A percentile compares a stretch with the other conserved stretches of the same genome.
phyloP scores from a whole-genome alignment of 2,888 invertebrate species.

The Bellardia pandia region DNA sequence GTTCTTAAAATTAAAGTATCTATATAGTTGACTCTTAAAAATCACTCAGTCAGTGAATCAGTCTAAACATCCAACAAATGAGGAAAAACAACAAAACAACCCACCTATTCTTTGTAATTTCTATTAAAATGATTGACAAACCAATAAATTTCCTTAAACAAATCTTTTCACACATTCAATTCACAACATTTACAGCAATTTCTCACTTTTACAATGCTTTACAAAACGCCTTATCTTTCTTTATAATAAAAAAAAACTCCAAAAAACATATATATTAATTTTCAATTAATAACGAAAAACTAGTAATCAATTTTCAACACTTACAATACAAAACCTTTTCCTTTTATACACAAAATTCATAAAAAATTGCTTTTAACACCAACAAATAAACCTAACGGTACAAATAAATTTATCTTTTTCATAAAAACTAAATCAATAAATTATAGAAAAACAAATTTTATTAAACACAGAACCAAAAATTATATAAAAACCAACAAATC shows the following conservation, averaged over 20 bases:
- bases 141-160: neutral
- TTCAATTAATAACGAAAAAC: neutral
- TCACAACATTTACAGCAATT: neutral
- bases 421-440: neutral
- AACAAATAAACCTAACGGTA: neutral
- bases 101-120: too few relatives aligned
- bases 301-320: neutral
- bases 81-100: too few relatives aligned
- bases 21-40: too few relatives aligned
- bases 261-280: neutral
- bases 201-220: neutral
- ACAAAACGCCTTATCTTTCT: neutral
- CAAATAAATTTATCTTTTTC: neutral
- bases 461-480: neutral
- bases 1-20: too few relatives aligned
- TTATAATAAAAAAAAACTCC: neutral
- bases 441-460: neutral
- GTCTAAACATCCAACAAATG: too few relatives aligned
- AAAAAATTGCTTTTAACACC: conserved; percentile 6
- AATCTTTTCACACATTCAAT: conserved; percentile 2
- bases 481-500: neutral
- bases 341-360: neutral
- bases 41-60: too few relatives aligned
- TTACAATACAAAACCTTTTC: neutral
- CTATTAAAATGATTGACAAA: neutral